Evolutionary conservation across 2,888 invertebrate genomes (phyloP), one percentile per base, ranked within the genome.

Genomic region (Drosophila flavopinicola): DNA sequence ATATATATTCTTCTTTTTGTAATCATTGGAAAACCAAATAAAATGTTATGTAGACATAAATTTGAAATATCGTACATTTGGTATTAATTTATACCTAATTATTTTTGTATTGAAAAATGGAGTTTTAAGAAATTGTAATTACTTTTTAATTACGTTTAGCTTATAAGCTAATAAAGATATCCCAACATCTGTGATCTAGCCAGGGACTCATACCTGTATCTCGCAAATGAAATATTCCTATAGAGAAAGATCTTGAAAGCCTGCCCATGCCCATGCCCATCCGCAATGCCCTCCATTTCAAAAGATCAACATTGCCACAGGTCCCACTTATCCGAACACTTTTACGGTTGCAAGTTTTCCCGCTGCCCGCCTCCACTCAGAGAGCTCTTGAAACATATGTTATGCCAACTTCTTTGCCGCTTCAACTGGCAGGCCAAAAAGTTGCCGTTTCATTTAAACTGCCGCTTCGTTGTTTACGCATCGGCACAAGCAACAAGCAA

Each of bases 401-500:
- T 66, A 42, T 75, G 66, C 84, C 80, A 84, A 80, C 70, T 73
- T 70, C 68, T 72, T 58, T 66, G 59, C 64, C 53, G 76, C 83
- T 66, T 75, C 83, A 63, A 41, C 66, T 57, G 66, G 47, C 66
- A 72, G 39, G 60, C 54, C 53, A 60, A 84, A 79, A 70, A 84
- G 78, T 75, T 82, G 83, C 84, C 83, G 84, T 83, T 83, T 82
- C 84, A 85, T 80, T 80, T 73, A 78, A 78, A 64, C 66, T 73
- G 80, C 67, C 68, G 85, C 83, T 68, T 39, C 79, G 76, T 71
- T 85, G 84, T 82, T 78, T 82, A 85, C 79, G 85, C 80, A 82
- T 83, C 79, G 60, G 64, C 63, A 79, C 60, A 74, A 74, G 61
- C 63, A 71, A 61, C 42, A 82, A 45, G n/a, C 52, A 79, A 33